phyloP scores from a whole-genome alignment of 2,888 invertebrate species.

The Notodonta dromedarius region DNA sequence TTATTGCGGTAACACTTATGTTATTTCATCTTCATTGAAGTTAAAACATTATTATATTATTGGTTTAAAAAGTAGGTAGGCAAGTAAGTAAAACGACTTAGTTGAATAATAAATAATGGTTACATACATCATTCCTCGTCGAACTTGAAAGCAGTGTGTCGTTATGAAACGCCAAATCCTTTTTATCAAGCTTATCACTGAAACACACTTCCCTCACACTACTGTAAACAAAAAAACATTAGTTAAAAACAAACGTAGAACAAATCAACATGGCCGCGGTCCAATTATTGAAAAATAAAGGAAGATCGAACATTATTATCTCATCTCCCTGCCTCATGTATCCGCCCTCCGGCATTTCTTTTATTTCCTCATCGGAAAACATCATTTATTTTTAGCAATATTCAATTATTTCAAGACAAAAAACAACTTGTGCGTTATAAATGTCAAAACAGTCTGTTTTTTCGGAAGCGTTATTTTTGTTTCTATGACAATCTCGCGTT shows the following conservation, averaged over 20 bases:
- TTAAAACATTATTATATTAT: no score
- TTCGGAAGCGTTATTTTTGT: conserved; percentile 62
- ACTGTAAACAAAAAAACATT: conserved; percentile 53
- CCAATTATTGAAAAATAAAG: conserved; percentile 46
- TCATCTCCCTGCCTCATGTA: conserved; percentile 74
- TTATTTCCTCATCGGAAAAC: conserved; percentile 81
- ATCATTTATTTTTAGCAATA: conserved; percentile 76
- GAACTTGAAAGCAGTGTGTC: conserved; percentile 62
- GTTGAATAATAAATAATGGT: not conserved
- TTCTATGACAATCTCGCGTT: conserved; percentile 62
- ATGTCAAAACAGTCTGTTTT: conserved; percentile 59
- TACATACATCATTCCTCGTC: conserved; percentile 65
- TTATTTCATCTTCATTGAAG: no score
- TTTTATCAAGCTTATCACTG: conserved; percentile 72
- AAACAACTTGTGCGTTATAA: conserved; percentile 53
- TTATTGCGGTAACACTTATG: no score
- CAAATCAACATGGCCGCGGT: conserved; percentile 60
- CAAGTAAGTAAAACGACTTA: no score
- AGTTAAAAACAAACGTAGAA: conserved; percentile 37
- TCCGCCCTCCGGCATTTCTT: conserved; percentile 70
- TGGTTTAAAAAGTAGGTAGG: no score
- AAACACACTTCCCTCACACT: conserved; percentile 73
- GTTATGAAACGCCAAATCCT: conserved; percentile 60
- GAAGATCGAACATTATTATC: conserved; percentile 71
- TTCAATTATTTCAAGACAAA: conserved; percentile 80